Conservation (phyloP, 2,888 invertebrate genomes). For the Aethes cnicana region DNA sequence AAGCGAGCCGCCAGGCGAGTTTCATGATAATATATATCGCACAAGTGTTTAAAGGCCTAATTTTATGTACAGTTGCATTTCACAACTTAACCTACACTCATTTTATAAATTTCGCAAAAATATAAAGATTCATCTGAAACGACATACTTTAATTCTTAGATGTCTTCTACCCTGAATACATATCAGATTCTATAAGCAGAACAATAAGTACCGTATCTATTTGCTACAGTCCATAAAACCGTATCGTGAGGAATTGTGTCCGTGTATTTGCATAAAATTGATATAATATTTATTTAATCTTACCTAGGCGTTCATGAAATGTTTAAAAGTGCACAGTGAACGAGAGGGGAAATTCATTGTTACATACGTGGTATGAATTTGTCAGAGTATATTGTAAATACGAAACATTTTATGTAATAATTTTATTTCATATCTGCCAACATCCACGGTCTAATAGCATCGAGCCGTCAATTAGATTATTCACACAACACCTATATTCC, state of each 20-base stretch:
- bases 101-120: neutral
- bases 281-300: conserved; percentile 27
- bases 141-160: conserved; percentile 33
- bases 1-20: too few species aligned
- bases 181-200: conserved; percentile 68
- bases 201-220: conserved; percentile 57
- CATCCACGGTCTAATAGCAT: conserved; percentile 75
- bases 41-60: too few species aligned
- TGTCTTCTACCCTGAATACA: conserved; percentile 58
- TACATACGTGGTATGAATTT: conserved; percentile 71
- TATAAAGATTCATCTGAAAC: conserved; percentile 2
- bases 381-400: conserved; percentile 79
- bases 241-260: conserved; percentile 47
- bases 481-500: conserved; percentile 70
- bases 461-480: conserved; percentile 78
- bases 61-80: too few species aligned
- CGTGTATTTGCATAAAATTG: conserved; percentile 39
- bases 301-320: conserved; percentile 35
- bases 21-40: too few species aligned
- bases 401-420: conserved; percentile 74
- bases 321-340: conserved; percentile 54
- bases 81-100: neutral
- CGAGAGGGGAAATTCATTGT: conserved; percentile 66
- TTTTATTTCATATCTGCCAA: conserved; percentile 72
- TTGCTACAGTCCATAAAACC: neutral